Base-by-base conservation (phyloP, 2,888 invertebrate genomes). In the Pemphredon lugubris region DNA sequence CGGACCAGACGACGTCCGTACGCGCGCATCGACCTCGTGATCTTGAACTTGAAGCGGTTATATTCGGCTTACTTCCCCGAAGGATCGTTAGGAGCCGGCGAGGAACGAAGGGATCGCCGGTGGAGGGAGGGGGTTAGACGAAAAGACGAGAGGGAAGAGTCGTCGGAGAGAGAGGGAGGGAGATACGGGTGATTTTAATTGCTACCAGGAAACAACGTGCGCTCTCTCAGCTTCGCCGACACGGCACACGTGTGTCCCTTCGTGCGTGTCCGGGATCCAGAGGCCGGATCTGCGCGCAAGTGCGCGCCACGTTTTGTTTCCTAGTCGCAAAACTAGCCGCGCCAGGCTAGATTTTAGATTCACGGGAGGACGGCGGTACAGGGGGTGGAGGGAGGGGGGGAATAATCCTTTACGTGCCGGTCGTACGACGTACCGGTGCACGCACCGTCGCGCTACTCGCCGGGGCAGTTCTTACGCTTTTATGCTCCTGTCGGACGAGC, bases 401-500 rank as follows among this genome's bases (percentile, higher is more conserved):
- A 53, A 37, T 64, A 65, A 75, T 75, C 66, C 75, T 79, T 79
- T 77, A 75, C 77, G 63, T 23, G n/a, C n/a, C n/a, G n/a, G n/a
- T n/a, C n/a, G n/a, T n/a, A n/a, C n/a, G n/a, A n/a, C n/a, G n/a
- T n/a, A n/a, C n/a, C 21, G 47, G 61, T 58, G 50, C 55, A 63
- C 59, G 64, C 61, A 13, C 60, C 45, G 53, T 9, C 64, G n/a
- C 50, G 45, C 51, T 67, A 14, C 53, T 57, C 65, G 55, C 54
- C 34, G 61, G 55, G n/a, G n/a, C n/a, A n/a, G n/a, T n/a, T n/a
- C n/a, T n/a, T n/a, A n/a, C n/a, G n/a, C n/a, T 70, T 77, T 79
- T 77, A 77, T 79, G 48, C 74, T 60, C 79, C 45, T 26, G 77
- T 77, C 79, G 53, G 74, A 74, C 79, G 64, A 79, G 79, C 65